Conservation (phyloP, 2,113 vertebrate genomes). For the Nibea albiflora region DNA sequence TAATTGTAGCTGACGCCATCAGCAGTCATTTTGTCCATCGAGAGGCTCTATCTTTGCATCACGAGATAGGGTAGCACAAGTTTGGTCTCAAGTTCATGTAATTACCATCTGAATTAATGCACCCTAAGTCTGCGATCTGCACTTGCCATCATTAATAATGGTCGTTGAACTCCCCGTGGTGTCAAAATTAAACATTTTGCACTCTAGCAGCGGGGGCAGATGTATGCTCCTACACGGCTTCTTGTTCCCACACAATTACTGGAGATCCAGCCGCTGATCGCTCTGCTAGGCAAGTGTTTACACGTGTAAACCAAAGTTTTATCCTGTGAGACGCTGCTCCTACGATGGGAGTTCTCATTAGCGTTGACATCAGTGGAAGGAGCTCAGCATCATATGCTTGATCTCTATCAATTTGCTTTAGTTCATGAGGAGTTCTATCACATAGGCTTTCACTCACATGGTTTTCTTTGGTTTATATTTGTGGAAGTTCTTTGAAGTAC, state of each 20-base stretch:
- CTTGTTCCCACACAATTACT: constrained; percentile 47
- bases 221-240: neutral
- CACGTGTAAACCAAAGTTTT: constrained; percentile 52
- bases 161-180: constrained; percentile 30
- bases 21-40: constrained; percentile 47
- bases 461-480: constrained; percentile 35
- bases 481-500: constrained; percentile 34
- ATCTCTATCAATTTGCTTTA: constrained; percentile 57
- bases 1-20: constrained; percentile 55
- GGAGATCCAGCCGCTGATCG: constrained; percentile 7
- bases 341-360: constrained; percentile 59
- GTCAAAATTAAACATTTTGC: constrained; percentile 46
- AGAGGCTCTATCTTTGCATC: constrained; percentile 3
- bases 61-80: constrained; percentile 16
- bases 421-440: constrained; percentile 32
- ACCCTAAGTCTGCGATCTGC: constrained; percentile 9
- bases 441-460: constrained; percentile 23
- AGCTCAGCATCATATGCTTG: constrained; percentile 41
- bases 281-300: constrained; percentile 48
- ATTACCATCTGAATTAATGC: constrained; percentile 45
- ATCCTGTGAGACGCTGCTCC: constrained; percentile 44
- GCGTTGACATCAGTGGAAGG: constrained; percentile 43
- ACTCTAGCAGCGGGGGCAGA: neutral
- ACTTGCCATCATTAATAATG: constrained; percentile 14
- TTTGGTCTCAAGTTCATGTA: constrained; percentile 40